Percentiles rank a stretch among this genome's conserved stretches.
Evolutionary conservation across 2,888 invertebrate species (phyloP).

Genomic region (Litoditis marina): DNA sequence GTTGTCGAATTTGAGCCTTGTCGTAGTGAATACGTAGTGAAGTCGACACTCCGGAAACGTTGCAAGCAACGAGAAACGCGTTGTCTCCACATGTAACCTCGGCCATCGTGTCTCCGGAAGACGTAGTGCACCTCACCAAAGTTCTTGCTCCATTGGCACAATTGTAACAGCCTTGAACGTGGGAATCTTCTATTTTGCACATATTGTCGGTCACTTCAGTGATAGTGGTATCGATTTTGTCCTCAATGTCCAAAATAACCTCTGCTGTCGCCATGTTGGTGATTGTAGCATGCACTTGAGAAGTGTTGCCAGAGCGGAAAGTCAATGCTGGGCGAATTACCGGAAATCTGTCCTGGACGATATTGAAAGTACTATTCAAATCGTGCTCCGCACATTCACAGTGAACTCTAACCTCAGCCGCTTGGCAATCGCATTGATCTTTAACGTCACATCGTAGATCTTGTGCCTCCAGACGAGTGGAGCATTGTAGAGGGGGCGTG

Average conservation of each 20-base stretch:
- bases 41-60: neutral
- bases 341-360: neutral
- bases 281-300: neutral
- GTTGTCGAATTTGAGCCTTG: neutral
- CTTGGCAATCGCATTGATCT: neutral
- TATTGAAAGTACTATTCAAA: neutral
- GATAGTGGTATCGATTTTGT: neutral
- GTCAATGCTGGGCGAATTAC: neutral
- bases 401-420: neutral
- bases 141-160: neutral
- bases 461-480: neutral
- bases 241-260: neutral
- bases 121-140: neutral
- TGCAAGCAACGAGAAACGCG: neutral
- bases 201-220: neutral
- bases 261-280: neutral
- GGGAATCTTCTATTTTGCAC: neutral
- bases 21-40: neutral
- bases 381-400: neutral
- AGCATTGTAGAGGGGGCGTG: neutral
- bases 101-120: neutral
- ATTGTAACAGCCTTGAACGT: neutral
- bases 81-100: neutral
- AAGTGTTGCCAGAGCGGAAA: neutral
- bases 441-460: neutral